Percentiles rank a stretch among this genome's conserved stretches.
Conservation (phyloP, 1,140 invertebrate genomes). For the Diachasmimorpha longicaudata region DNA sequence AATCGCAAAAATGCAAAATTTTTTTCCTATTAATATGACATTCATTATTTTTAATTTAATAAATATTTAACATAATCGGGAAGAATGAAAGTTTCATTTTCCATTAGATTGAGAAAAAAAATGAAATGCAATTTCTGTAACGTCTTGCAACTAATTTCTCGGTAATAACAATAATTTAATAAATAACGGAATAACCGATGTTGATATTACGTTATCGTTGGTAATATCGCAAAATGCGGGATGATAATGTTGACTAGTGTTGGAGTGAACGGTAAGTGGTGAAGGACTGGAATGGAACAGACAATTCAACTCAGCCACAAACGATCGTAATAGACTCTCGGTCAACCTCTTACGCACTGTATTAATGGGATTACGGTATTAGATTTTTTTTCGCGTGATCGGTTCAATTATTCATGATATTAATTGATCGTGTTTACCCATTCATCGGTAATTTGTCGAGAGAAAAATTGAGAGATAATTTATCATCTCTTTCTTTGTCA, state of each 20-base stretch:
- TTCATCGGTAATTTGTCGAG: background rate
- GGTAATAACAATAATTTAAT: background rate
- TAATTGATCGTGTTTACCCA: background rate
- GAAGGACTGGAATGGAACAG: background rate
- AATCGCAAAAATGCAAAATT: too few relatives aligned
- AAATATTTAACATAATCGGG: too few relatives aligned
- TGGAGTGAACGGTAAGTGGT: background rate
- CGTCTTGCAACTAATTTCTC: too few relatives aligned
- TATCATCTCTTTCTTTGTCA: too few relatives aligned
- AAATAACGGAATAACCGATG: background rate
- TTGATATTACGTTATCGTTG: background rate
- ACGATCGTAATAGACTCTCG: background rate
- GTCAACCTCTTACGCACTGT: background rate
- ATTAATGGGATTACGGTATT: background rate
- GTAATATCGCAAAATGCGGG: background rate
- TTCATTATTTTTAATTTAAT: too few relatives aligned
- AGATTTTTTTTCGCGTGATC: background rate
- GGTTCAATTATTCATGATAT: slow-evolving; percentile 11
- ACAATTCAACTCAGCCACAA: background rate
- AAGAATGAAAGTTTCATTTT: too few relatives aligned
- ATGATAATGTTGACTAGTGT: background rate
- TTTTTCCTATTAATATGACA: too few relatives aligned
- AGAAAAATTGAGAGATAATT: background rate
- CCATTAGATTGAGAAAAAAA: too few relatives aligned
- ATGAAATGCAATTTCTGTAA: too few relatives aligned